Percentiles rank a stretch among this genome's conserved stretches.
These are phyloP conservation scores for Caenorhabditis sp. DNA, from an alignment of 2,888 invertebrate species.

Conservation along the genomic window DNA sequence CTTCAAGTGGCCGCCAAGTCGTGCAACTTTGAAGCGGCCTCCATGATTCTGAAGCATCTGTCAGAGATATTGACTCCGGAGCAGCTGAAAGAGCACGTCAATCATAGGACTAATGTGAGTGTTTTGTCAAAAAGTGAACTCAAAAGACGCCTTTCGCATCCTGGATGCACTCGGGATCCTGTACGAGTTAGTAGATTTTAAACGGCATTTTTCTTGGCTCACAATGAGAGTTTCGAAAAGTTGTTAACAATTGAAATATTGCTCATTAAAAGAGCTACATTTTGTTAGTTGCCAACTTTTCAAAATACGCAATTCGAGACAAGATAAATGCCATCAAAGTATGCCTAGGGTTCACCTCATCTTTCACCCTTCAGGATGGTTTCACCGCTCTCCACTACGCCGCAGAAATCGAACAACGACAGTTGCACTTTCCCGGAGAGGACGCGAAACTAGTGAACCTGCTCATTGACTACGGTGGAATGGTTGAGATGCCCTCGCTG, in stretches of 20 bases:
- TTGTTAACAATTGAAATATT: no score
- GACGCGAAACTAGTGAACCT: conserved; percentile 91
- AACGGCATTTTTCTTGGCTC: no score
- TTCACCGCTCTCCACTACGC: conserved; percentile 96
- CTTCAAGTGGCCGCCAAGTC: conserved; percentile 93
- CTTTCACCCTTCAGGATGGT: conserved; percentile 87
- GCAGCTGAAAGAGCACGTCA: conserved; percentile 78
- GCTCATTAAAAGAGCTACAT: no score
- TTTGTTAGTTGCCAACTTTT: no score
- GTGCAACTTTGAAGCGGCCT: conserved; percentile 90
- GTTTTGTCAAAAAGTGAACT: not conserved
- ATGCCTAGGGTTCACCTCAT: no score
- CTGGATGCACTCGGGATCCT: no score
- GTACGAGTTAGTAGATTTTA: no score
- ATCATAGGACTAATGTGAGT: conserved; percentile 78
- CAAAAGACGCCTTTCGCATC: no score
- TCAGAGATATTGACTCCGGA: conserved; percentile 74
- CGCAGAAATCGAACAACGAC: conserved; percentile 91
- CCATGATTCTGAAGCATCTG: conserved; percentile 91
- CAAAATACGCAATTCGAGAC: no score
- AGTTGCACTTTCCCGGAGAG: conserved; percentile 89
- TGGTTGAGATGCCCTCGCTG: conserved; percentile 75
- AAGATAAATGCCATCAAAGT: no score
- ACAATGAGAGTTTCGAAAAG: no score
- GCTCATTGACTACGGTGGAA: conserved; percentile 92